Percentiles rank a stretch among this genome's conserved stretches.
phyloP scores from a whole-genome alignment of 2,888 invertebrate genomes.

The Pinctada fucata region DNA sequence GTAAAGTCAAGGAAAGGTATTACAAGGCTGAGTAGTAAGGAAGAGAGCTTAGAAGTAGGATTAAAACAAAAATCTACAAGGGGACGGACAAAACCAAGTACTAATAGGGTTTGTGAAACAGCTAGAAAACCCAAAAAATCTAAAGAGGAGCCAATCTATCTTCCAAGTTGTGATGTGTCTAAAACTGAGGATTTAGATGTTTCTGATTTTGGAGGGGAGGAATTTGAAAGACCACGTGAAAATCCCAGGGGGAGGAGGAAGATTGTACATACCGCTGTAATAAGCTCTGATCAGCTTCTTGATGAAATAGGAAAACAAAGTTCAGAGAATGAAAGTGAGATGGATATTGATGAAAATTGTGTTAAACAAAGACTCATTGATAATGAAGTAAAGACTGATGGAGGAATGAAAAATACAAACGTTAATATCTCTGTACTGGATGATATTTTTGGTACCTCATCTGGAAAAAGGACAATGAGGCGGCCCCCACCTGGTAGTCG shows the following conservation, averaged over 20 bases:
- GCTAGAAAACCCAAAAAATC: neutral
- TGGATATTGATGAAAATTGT: too few relatives aligned
- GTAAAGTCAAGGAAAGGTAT: slow-evolving; percentile 3
- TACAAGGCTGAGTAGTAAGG: slow-evolving; percentile 17
- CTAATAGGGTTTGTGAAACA: neutral
- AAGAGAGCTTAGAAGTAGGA: slow-evolving; percentile 42
- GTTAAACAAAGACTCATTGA: too few relatives aligned
- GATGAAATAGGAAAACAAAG: slow-evolving; percentile 38
- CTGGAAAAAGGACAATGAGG: slow-evolving; percentile 17
- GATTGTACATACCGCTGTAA: neutral
- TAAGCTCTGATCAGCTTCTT: slow-evolving; percentile 19
- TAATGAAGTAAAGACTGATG: neutral
- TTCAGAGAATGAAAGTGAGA: slow-evolving; percentile 1
- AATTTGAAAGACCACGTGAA: neutral
- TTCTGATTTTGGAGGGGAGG: neutral
- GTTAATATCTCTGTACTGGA: slow-evolving; percentile 45
- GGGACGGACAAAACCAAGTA: neutral
- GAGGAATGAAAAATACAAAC: neutral
- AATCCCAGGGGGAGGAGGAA: neutral
- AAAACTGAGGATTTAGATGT: neutral
- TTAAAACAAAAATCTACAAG: slow-evolving; percentile 23
- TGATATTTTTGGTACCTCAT: slow-evolving; percentile 46
- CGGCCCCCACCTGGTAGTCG: slow-evolving; percentile 49
- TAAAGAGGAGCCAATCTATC: neutral
- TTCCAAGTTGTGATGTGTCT: neutral